A percentile compares a stretch with the other conserved stretches of the same genome.
Evolutionary conservation across 2,888 invertebrate genomes (phyloP).

Genomic region (Zelleria hepariella): DNA sequence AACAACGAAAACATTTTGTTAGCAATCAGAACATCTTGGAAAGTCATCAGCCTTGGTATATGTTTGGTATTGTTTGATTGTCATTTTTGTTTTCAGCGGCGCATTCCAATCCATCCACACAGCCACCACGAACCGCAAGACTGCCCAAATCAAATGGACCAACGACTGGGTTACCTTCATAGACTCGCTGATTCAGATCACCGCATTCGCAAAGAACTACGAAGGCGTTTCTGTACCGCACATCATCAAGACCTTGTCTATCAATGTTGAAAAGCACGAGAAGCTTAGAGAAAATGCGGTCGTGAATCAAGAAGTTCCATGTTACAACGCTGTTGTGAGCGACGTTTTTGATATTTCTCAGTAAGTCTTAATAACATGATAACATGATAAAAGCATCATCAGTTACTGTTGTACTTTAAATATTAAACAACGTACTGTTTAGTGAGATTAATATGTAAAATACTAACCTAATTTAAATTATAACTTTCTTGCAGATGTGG

Average conservation of each 20-base stretch:
- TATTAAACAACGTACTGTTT: too few relatives aligned
- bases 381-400: background rate
- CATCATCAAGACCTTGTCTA: conserved; percentile 2
- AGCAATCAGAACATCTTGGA: background rate
- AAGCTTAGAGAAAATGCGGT: background rate
- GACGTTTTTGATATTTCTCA: background rate
- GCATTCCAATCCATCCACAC: conserved; percentile 25
- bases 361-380: background rate
- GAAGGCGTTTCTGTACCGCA: conserved; percentile 18
- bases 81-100: conserved; percentile 20
- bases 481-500: conserved; percentile 8
- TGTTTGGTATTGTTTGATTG: too few relatives aligned
- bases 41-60: background rate
- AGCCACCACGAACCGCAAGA: conserved; percentile 12
- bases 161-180: conserved; percentile 27
- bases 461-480: too few relatives aligned
- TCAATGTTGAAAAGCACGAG: conserved; percentile 2
- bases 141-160: conserved; percentile 22
- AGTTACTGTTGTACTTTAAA: too few relatives aligned
- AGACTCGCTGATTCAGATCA: conserved; percentile 27
- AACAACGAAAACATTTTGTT: background rate
- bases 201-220: conserved; percentile 18
- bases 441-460: too few relatives aligned
- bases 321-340: background rate
- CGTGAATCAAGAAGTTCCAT: background rate